phyloP scores from a whole-genome alignment of 2,888 invertebrate genomes.

The Spilarctia lutea region DNA sequence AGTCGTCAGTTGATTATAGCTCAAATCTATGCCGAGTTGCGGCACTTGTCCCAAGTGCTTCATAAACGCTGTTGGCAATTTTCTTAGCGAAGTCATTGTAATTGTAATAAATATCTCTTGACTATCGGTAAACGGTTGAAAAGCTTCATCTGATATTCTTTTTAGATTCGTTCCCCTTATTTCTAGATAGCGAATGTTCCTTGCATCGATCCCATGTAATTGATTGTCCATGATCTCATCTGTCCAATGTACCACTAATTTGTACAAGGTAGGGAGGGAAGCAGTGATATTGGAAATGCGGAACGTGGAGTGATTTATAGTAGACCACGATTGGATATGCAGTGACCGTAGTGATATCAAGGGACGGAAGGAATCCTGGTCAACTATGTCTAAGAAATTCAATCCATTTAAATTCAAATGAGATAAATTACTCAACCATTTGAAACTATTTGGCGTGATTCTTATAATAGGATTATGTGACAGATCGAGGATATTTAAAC shows the following conservation, averaged over 20 bases:
- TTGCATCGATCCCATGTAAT: conserved; percentile 91
- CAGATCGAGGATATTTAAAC: conserved; percentile 91
- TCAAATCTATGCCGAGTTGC: conserved; percentile 93
- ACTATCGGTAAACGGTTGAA: conserved; percentile 90
- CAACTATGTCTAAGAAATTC: conserved; percentile 90
- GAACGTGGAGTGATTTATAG: conserved; percentile 89
- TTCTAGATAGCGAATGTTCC: conserved; percentile 92
- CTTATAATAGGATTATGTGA: conserved; percentile 94
- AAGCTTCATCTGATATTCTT: conserved; percentile 92
- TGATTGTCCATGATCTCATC: conserved; percentile 92
- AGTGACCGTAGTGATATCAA: conserved; percentile 90
- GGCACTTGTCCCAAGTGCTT: conserved; percentile 92
- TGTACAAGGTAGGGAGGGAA: conserved; percentile 90
- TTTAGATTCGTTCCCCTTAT: conserved; percentile 92
- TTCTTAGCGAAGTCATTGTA: conserved; percentile 91
- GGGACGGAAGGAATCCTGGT: conserved; percentile 91
- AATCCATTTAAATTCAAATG: conserved; percentile 92
- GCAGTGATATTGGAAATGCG: conserved; percentile 91
- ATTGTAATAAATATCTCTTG: conserved; percentile 93
- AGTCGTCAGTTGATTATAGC: conserved; percentile 92
- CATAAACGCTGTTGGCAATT: conserved; percentile 93
- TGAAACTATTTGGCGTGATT: conserved; percentile 90
- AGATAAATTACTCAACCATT: conserved; percentile 90
- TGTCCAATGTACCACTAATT: conserved; percentile 91
- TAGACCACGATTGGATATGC: conserved; percentile 91